Evolutionary conservation across 2,797 vertebrate genomes (phyloP), one percentile per base, ranked within the genome.

Genomic region (Miichthys miiuy): DNA sequence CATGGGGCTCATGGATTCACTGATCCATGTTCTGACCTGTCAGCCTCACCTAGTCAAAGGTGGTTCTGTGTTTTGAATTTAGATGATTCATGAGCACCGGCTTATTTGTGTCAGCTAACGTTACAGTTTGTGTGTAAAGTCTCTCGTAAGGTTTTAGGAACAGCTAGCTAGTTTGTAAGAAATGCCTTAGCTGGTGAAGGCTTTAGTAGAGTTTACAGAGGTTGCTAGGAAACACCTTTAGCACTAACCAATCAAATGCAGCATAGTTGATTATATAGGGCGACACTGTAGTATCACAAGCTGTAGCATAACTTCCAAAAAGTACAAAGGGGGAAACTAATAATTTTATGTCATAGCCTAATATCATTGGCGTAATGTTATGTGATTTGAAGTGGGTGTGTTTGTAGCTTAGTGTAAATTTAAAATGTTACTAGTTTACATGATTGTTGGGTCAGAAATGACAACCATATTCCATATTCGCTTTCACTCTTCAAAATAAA

Each of bases 1-100:
- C 20, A 5, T 20, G 3, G 58, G n/a, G 3, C 9, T 60, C 27
- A 7, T 38, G 6, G 14, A 38, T 38, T 68, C 7, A 8, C 20
- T 38, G 51, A 74, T 74, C 70, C 27, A 16, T 77, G 66, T 64
- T 71, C 42, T 46, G 50, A 48, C 73, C 50, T 73, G 79, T 81
- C 73, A 57, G 75, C 65, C 61, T 76, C 52, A 64, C 77, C 68
- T 76, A 50, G 30, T 41, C 64, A 56, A 11, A 48, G 58, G 44
- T 7, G 61, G 30, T 52, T 67, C 57, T 68, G 10, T 38, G 44
- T 55, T 74, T 63, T 63, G 12, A 38, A 38, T 38, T 38, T n/a
- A 7, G 23, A 47, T 68, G 61, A 78, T 52, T 76, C 54, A 72
- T 73, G 44, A 66, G 6, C 64, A 70, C 13, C 6, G 17, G 8